A percentile compares a stretch with the other conserved stretches of the same genome.
phyloP scores from a whole-genome alignment of 64 coral and sea anemone genomes.

The Actinia tenebrosa region DNA sequence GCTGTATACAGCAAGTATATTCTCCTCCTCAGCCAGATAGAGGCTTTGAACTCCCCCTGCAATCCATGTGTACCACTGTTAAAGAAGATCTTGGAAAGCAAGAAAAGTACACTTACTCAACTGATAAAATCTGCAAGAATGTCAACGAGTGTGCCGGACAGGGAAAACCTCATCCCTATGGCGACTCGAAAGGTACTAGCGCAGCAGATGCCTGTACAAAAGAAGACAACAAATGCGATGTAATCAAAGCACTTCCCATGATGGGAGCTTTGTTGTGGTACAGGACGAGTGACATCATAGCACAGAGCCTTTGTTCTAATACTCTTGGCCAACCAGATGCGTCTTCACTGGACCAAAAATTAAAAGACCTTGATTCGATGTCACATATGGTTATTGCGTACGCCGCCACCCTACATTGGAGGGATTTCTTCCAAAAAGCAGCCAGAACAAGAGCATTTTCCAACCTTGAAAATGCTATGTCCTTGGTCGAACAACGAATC shows the following conservation, averaged over 20 bases:
- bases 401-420: slow-evolving; percentile 8
- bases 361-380: slow-evolving; percentile 6
- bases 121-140: slow-evolving; percentile 13
- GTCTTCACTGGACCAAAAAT: background rate
- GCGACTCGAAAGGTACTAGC: slow-evolving; percentile 14
- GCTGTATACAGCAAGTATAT: background rate
- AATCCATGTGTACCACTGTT: slow-evolving; percentile 4
- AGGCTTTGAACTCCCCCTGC: slow-evolving; percentile 10
- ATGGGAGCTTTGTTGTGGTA: slow-evolving; percentile 42
- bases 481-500: background rate
- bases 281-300: slow-evolving; percentile 25
- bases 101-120: slow-evolving; percentile 22
- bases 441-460: slow-evolving; percentile 22
- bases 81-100: slow-evolving; percentile 11
- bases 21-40: background rate
- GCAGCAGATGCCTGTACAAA: slow-evolving; percentile 1
- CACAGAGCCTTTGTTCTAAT: slow-evolving; percentile 21
- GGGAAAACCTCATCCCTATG: slow-evolving; percentile 21
- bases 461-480: slow-evolving; percentile 3
- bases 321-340: background rate
- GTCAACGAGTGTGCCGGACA: slow-evolving; percentile 16
- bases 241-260: slow-evolving; percentile 29
- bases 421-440: slow-evolving; percentile 11
- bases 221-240: slow-evolving; percentile 21
- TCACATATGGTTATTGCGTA: background rate